Percentiles rank a stretch among this genome's conserved stretches.
phyloP scores from a whole-genome alignment of 1,140 invertebrate species.

The Camponotus floridanus region DNA sequence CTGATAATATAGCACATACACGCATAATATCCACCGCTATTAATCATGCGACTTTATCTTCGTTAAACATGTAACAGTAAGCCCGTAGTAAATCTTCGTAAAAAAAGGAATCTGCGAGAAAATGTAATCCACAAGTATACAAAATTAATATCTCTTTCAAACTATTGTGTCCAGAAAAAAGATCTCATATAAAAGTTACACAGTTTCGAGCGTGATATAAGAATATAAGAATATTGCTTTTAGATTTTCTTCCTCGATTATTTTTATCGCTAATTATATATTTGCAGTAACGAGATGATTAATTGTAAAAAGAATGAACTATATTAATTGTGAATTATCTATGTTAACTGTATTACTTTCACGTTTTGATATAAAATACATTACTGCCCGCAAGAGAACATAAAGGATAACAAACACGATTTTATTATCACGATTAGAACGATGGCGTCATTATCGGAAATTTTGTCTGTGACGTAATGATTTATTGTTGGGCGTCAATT shows the following conservation, averaged over 20 bases:
- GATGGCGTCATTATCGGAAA: conserved; percentile 74
- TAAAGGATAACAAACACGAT: conserved; percentile 1
- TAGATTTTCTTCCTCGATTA: conserved; percentile 12
- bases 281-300: background rate
- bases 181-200: background rate
- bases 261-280: background rate
- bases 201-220: background rate
- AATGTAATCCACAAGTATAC: background rate
- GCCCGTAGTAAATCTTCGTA: background rate
- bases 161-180: background rate
- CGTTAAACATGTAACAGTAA: background rate
- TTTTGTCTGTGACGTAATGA: conserved; percentile 68
- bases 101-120: background rate
- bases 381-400: background rate
- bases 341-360: background rate
- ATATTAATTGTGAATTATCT: no score
- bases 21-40: background rate
- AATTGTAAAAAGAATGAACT: background rate
- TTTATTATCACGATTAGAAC: conserved; percentile 57
- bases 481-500: conserved; percentile 78
- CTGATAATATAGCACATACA: background rate
- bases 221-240: background rate
- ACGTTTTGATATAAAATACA: conserved; percentile 15
- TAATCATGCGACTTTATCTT: background rate
- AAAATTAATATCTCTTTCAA: background rate